Conservation (phyloP, 2,888 invertebrate genomes). For the Eubasilissa splendida region DNA sequence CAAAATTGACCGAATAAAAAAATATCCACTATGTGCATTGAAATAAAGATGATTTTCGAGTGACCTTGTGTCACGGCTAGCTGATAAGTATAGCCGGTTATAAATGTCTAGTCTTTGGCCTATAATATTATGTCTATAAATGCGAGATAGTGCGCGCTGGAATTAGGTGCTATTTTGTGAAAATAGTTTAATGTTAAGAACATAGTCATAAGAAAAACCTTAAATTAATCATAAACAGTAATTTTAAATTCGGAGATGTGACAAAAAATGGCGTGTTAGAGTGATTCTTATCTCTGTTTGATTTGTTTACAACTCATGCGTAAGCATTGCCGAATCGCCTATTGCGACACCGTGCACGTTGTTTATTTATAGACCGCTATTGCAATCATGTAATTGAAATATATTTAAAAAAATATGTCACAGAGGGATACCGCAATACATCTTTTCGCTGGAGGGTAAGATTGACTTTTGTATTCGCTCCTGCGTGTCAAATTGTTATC, state of each 20-base stretch:
- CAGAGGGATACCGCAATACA: constrained; percentile 93
- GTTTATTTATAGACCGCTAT: constrained; percentile 73
- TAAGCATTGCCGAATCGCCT: constrained; percentile 46
- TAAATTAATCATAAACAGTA: background rate
- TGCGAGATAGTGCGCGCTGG: constrained; percentile 34
- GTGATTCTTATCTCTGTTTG: constrained; percentile 37
- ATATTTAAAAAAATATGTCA: constrained; percentile 70
- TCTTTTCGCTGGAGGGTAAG: constrained; percentile 96
- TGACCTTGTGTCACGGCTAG: background rate
- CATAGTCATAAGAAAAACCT: background rate
- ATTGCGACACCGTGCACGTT: constrained; percentile 64
- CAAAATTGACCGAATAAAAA: too few species aligned
- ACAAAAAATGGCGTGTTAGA: constrained; percentile 35
- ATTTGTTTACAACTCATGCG: constrained; percentile 56
- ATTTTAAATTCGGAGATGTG: constrained; percentile 10
- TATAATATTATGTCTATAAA: constrained; percentile 16
- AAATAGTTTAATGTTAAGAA: background rate
- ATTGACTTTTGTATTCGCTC: constrained; percentile 42
- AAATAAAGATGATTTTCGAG: constrained; percentile 6
- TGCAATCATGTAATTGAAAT: constrained; percentile 70
- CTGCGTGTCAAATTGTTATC: constrained; percentile 47
- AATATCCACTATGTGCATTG: too few species aligned
- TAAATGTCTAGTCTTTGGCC: background rate
- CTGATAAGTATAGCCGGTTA: too few species aligned
- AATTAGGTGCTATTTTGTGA: constrained; percentile 14